These are phyloP conservation scores for Oncorhynchus nerka DNA, from an alignment of 2,113 vertebrate genomes.

Conservation along the genomic window DNA sequence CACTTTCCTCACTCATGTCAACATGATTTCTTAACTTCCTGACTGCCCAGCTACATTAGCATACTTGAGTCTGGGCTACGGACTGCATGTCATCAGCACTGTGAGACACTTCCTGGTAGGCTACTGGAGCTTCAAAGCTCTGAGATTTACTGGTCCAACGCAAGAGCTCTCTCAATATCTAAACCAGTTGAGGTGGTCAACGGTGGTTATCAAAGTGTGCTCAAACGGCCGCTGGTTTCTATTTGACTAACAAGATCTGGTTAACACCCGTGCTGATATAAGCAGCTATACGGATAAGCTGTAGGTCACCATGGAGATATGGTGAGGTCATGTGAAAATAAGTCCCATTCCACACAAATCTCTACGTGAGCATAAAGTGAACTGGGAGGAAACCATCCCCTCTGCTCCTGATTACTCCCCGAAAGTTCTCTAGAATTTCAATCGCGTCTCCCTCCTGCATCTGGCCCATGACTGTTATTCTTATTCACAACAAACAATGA, in stretches of 20 bases:
- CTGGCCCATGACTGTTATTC: slow-evolving; percentile 54
- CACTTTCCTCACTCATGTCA: slow-evolving; percentile 40
- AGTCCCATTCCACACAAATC: slow-evolving; percentile 41
- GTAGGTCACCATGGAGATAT: slow-evolving; percentile 18
- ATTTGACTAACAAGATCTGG: slow-evolving; percentile 42
- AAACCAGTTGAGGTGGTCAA: slow-evolving; percentile 42
- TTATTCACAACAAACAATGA: slow-evolving; percentile 61
- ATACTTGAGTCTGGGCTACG: slow-evolving; percentile 43
- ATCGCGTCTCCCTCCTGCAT: slow-evolving; percentile 37
- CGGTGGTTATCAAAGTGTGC: slow-evolving; percentile 28
- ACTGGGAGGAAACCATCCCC: slow-evolving; percentile 52
- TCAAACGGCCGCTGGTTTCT: slow-evolving; percentile 47
- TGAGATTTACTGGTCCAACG: slow-evolving; percentile 38
- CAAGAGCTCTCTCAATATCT: slow-evolving; percentile 22
- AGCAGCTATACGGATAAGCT: slow-evolving; percentile 45
- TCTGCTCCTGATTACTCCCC: slow-evolving; percentile 55
- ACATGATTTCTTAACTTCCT: slow-evolving; percentile 72
- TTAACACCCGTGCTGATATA: slow-evolving; percentile 37
- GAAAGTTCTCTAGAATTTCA: slow-evolving; percentile 50
- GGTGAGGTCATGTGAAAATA: slow-evolving; percentile 23
- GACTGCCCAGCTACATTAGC: slow-evolving; percentile 33
- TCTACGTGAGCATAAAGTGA: slow-evolving; percentile 36
- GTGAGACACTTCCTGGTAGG: slow-evolving; percentile 46
- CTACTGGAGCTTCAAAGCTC: slow-evolving; percentile 49
- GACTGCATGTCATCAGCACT: slow-evolving; percentile 45